Conservation (phyloP, 2,113 vertebrate genomes). For the Sinocyclocheilus maitianheensis region DNA sequence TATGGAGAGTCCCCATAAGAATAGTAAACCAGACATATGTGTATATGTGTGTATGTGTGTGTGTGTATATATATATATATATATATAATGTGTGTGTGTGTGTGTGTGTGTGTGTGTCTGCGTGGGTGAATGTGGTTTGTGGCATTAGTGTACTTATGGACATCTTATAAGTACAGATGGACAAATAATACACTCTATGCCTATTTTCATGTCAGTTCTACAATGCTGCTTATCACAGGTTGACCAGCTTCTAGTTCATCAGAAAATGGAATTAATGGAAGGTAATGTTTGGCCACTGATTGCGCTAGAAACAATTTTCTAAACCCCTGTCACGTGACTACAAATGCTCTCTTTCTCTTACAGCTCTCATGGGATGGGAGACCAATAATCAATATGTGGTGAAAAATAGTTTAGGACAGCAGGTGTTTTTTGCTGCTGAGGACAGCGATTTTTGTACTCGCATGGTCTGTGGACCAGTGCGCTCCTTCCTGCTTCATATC, state of each 20-base stretch:
- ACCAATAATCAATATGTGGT: conserved; percentile 80
- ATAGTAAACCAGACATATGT: no score
- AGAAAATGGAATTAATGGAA: conserved; percentile 84
- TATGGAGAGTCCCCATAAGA: no score
- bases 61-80: no score
- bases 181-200: neutral
- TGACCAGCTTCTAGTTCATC: conserved; percentile 85
- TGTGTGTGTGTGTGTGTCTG: no score
- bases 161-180: neutral
- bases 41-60: no score
- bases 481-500: conserved; percentile 79
- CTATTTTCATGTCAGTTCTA: neutral
- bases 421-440: conserved; percentile 78
- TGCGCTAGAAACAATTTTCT: neutral
- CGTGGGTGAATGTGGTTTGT: no score
- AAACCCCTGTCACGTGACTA: neutral
- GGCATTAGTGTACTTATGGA: no score
- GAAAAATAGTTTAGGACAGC: conserved; percentile 80
- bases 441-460: conserved; percentile 74
- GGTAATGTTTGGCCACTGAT: conserved; percentile 65
- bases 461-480: conserved; percentile 68
- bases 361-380: conserved; percentile 79
- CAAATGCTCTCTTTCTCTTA: conserved; percentile 22
- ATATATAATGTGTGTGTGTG: no score
- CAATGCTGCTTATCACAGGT: conserved; percentile 69